Evolutionary conservation across 2,113 vertebrate genomes (phyloP).

Genomic region (Marmota monax): DNA sequence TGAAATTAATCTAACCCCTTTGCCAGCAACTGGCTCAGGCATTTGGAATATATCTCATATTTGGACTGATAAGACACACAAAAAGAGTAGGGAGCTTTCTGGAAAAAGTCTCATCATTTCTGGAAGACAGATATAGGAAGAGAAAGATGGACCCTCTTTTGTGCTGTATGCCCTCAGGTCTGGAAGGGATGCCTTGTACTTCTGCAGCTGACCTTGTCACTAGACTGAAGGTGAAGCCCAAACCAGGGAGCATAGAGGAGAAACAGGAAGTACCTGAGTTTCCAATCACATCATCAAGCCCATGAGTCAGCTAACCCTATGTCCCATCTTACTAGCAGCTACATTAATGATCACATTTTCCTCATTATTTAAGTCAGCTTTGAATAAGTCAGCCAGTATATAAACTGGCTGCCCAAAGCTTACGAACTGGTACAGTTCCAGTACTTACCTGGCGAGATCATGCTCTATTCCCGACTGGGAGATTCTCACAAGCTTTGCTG

Average conservation of each 20-base stretch:
- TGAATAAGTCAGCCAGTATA: background rate
- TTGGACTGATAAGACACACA: background rate
- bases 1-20: background rate
- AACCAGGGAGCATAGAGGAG: background rate
- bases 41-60: background rate
- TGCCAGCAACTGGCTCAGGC: background rate
- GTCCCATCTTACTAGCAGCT: background rate
- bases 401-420: background rate
- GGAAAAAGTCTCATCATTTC: background rate
- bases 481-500: background rate
- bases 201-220: background rate
- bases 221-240: background rate
- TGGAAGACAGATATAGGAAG: background rate
- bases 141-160: background rate
- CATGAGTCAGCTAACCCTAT: background rate
- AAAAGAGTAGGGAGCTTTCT: background rate
- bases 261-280: too few relatives aligned
- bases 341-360: background rate
- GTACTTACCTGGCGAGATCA: background rate
- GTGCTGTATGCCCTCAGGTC: background rate
- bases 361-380: background rate
- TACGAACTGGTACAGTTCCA: background rate
- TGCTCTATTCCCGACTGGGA: background rate
- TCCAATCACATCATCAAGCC: background rate
- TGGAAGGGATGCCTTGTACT: background rate